phyloP scores from a whole-genome alignment of 2,888 invertebrate species.

The Ochlodes sylvanus region DNA sequence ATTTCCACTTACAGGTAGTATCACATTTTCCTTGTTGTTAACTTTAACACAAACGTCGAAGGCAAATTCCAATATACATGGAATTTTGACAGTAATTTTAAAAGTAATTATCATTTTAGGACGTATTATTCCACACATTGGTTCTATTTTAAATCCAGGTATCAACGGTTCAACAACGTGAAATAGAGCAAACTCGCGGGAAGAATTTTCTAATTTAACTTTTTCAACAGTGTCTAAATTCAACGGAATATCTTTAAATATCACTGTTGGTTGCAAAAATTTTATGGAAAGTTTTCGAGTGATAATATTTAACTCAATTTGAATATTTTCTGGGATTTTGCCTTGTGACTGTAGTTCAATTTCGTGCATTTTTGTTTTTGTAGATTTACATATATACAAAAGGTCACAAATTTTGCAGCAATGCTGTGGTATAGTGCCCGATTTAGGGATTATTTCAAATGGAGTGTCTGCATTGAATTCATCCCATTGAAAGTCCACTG shows the following conservation, averaged over 20 bases:
- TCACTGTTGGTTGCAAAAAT: slow-evolving; percentile 64
- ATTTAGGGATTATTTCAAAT: slow-evolving; percentile 67
- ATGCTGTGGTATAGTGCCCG: slow-evolving; percentile 63
- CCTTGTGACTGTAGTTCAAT: slow-evolving; percentile 61
- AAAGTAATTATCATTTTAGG: slow-evolving; percentile 79
- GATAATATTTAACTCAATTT: slow-evolving; percentile 66
- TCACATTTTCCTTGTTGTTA: slow-evolving; percentile 74
- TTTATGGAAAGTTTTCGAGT: slow-evolving; percentile 73
- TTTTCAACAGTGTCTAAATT: slow-evolving; percentile 71
- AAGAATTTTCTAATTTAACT: slow-evolving; percentile 80
- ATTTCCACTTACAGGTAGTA: slow-evolving; percentile 73
- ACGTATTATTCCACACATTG: slow-evolving; percentile 78
- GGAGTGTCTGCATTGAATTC: slow-evolving; percentile 63
- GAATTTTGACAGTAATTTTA: slow-evolving; percentile 71
- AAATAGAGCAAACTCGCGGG: slow-evolving; percentile 80
- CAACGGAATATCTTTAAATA: slow-evolving; percentile 73
- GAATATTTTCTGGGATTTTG: slow-evolving; percentile 50
- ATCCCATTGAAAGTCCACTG: slow-evolving; percentile 65
- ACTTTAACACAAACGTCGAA: slow-evolving; percentile 71
- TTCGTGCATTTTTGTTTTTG: slow-evolving; percentile 72
- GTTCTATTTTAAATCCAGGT: slow-evolving; percentile 78
- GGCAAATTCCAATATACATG: slow-evolving; percentile 70
- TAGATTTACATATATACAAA: slow-evolving; percentile 61
- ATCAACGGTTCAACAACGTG: slow-evolving; percentile 77
- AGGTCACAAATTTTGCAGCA: slow-evolving; percentile 69